Evolutionary conservation across 2,113 vertebrate genomes (phyloP), one percentile per base, ranked within the genome.

Genomic region (Festucalex cinctus): DNA sequence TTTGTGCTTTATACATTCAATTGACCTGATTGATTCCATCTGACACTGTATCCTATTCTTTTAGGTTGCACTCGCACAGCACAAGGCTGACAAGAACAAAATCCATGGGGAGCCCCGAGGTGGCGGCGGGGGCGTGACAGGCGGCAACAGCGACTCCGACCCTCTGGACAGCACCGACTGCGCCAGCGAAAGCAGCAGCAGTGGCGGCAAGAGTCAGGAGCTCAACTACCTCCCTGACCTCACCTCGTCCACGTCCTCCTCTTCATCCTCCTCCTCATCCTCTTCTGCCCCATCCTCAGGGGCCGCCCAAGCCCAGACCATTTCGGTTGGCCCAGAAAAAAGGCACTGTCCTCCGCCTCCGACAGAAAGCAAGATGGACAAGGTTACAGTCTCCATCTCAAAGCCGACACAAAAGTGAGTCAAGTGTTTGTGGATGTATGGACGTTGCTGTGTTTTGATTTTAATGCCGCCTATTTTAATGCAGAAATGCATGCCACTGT

Each of bases 1-100:
- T 48, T 64, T 26, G 24, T 19, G 10, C 5, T 48, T 35, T n/a
- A n/a, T 36, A 20, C 32, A 14, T 22, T 7, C 19, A 17, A 32
- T 16, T 17, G 28, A 32, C 39, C 19, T 17, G 19, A 4, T 46
- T 17, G 54, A 12, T 46, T 16, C 22, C 51, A 3, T 59, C 1
- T 56, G 7, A 28, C 24, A 20, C n/a, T 39, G 20, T 1, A 26
- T 71, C 44, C 66, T 20, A 19, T 10, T 17, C 48, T 70, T 28
- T 43, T 64, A 88, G 90, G 93, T 99, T 92, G 94, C 94, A 68
- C 90, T 97, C 89, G 94, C 95, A 39, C 96, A 96, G 86, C 95
- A 98, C 89, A 99, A 98, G 83, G 94, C 96, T 74, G 95, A 97
- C 92, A 96, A 96, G 92, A 98, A 98, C 86, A 96, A 97, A 92